Percentiles rank a stretch among this genome's conserved stretches.
These are phyloP conservation scores for Halocaridina rubra DNA, from an alignment of 2,888 invertebrate species.

Conservation along the genomic window DNA sequence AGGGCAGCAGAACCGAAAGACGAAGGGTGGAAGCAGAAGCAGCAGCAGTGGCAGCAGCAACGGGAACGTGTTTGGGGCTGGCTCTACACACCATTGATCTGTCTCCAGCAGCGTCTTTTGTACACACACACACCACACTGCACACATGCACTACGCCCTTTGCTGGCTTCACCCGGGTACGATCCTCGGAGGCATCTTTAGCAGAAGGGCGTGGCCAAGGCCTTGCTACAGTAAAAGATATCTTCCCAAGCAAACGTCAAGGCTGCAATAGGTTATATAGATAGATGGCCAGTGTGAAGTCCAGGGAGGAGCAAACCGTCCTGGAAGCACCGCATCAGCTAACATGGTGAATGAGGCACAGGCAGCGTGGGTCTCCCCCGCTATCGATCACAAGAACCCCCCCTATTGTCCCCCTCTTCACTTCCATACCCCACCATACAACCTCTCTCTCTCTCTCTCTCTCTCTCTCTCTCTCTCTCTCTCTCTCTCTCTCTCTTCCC, in stretches of 20 bases:
- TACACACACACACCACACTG: neutral
- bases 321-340: neutral
- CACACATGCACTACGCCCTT: neutral
- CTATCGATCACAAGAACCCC: conserved; percentile 24
- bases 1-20: neutral
- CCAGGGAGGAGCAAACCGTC: neutral
- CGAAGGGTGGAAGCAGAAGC: neutral
- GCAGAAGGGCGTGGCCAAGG: neutral
- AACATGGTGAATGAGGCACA: conserved; percentile 35
- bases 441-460: neutral
- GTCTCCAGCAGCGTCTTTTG: conserved; percentile 40
- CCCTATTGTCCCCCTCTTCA: neutral
- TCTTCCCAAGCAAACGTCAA: neutral
- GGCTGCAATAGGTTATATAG: neutral
- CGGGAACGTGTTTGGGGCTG: conserved; percentile 30
- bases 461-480: conserved; percentile 26
- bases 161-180: neutral
- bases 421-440: neutral
- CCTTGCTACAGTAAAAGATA: neutral
- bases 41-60: neutral
- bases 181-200: neutral
- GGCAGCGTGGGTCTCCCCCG: conserved; percentile 8
- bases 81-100: conserved; percentile 58
- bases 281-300: neutral
- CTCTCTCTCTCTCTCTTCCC: neutral